Percentiles rank a stretch among this genome's conserved stretches.
These are phyloP conservation scores for Saguinus midas DNA, from an alignment of 2,113 vertebrate genomes.

Conservation along the genomic window DNA sequence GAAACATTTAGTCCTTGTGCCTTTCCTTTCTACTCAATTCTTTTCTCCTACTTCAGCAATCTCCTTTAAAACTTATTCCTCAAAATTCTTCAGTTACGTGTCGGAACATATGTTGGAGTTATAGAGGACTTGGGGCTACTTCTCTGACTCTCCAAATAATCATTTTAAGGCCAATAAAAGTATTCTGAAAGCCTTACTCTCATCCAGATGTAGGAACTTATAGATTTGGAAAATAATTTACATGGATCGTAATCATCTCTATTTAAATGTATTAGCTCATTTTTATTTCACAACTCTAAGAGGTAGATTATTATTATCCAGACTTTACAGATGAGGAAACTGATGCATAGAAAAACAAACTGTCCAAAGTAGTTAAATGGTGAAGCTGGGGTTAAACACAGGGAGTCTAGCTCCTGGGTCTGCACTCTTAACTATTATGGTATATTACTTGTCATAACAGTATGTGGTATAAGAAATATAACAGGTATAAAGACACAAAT, in stretches of 20 bases:
- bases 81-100: background rate
- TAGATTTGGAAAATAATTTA: background rate
- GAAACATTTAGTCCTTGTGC: background rate
- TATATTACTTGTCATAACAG: no score
- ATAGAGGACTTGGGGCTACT: background rate
- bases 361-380: background rate
- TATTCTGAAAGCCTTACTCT: background rate
- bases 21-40: background rate
- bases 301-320: background rate
- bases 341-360: background rate
- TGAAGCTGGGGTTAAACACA: background rate
- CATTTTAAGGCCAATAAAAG: background rate
- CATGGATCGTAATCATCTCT: background rate
- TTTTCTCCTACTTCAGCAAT: background rate
- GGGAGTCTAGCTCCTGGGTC: background rate
- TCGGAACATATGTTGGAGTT: background rate
- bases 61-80: background rate
- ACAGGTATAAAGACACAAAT: background rate
- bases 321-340: background rate
- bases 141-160: background rate
- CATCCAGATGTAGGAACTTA: background rate
- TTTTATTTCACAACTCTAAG: background rate
- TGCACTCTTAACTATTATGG: background rate
- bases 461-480: no score
- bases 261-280: background rate